Percentiles rank a stretch among this genome's conserved stretches.
These are phyloP conservation scores for Aplysina aerophoba DNA, from an alignment of 37 sponge, comb jelly and placozoan species.

Conservation along the genomic window DNA sequence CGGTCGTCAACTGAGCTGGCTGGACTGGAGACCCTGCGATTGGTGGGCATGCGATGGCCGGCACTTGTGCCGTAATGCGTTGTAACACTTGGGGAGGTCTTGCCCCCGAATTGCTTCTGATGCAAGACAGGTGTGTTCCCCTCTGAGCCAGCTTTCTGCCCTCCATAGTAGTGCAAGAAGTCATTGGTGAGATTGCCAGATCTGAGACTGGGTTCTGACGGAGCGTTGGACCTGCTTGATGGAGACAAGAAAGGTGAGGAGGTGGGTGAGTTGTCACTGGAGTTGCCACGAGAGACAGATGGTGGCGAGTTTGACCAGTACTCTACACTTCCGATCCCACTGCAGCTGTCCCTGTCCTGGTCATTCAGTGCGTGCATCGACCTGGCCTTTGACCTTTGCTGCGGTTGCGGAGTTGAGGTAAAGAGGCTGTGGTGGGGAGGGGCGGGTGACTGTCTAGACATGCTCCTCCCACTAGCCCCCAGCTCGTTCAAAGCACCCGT, in stretches of 20 bases:
- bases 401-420: slow-evolving; percentile 13
- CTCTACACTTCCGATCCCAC: not conserved
- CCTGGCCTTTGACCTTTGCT: slow-evolving; percentile 20
- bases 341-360: not conserved
- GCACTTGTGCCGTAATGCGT: not conserved
- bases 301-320: not conserved
- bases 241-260: not conserved
- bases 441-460: not conserved
- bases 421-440: not conserved
- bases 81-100: not conserved
- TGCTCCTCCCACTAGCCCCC: too few relatives aligned
- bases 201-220: slow-evolving; percentile 2
- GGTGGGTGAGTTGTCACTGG: not conserved
- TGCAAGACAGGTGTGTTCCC: not conserved
- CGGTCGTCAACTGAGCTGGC: not conserved
- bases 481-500: slow-evolving; percentile 26
- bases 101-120: not conserved
- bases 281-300: not conserved
- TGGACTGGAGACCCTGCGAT: not conserved
- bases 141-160: too few relatives aligned
- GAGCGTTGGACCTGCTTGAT: not conserved
- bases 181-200: slow-evolving; percentile 20
- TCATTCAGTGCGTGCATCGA: slow-evolving; percentile 10
- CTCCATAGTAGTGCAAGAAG: not conserved
- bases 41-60: not conserved